Evolutionary conservation across 2,888 invertebrate species (phyloP).

Genomic region (Drosophila ochracea): DNA sequence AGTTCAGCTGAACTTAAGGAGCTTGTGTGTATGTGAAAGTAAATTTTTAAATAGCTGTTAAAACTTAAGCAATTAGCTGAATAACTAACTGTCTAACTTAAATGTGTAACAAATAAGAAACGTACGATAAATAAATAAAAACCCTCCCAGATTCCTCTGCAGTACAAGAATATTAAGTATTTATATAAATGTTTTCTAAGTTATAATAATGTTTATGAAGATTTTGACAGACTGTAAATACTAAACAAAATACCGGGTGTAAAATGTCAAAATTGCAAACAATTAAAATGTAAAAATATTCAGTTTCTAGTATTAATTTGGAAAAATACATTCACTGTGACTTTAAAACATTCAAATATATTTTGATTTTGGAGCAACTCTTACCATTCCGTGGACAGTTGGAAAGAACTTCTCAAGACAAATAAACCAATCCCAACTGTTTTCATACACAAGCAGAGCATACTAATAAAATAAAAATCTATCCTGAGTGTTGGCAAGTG

Average conservation of each 20-base stretch:
- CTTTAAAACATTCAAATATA: background rate
- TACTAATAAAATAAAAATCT: conserved; percentile 26
- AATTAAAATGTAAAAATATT: background rate
- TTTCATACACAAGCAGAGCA: background rate
- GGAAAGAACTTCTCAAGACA: too few relatives aligned
- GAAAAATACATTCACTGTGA: background rate
- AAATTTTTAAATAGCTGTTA: background rate
- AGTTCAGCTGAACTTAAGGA: background rate
- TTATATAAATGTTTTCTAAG: background rate
- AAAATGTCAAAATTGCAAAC: conserved; percentile 33
- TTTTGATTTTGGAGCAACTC: background rate
- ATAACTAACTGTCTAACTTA: background rate
- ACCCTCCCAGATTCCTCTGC: background rate
- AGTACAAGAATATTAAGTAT: background rate
- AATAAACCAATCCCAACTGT: background rate
- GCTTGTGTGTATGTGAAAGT: conserved; percentile 20
- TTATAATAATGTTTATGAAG: background rate
- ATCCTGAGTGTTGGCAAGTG: conserved; percentile 8
- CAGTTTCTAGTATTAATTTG: background rate
- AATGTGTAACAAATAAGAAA: background rate
- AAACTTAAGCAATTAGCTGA: background rate
- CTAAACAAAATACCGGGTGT: conserved; percentile 33
- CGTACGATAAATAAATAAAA: background rate
- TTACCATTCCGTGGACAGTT: background rate
- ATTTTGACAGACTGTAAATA: conserved; percentile 25